Base-by-base conservation (phyloP, 2,113 vertebrate species). In the Echinops telfairi region DNA sequence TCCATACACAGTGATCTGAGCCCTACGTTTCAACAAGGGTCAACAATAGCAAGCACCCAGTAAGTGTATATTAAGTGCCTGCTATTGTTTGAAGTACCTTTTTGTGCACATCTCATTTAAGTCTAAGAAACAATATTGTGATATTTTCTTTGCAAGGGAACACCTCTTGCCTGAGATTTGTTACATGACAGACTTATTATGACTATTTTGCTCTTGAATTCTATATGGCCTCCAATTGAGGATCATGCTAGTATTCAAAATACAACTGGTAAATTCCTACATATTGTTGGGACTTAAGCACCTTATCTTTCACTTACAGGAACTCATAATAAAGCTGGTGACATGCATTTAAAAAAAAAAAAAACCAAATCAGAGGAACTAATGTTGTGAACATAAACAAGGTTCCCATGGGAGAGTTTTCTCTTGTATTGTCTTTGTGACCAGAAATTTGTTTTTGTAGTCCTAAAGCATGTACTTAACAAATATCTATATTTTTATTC, bases 241-340 rank as follows among this genome's bases (percentile, higher is more conserved):
- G 43, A 60, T 23, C n/a, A 31, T 36, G 22, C 38, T 64, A 64
- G 64, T 40, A 90, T 75, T 92, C 57, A 64, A 89, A 89, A 87
- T 84, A 7, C 57, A 87, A 83, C 6, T 53, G 29, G 58, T 57
- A 68, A 33, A 89, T 70, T n/a, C 70, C 83, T 81, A 58, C 1
- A 15, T 75, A n/a, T 43, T 88, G 60, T 86, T 81, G 25, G 10
- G 89, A 75, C 20, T 84, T 88, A 85, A 80, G 43, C 6, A 36
- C 38, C 40, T 94, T 92, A 91, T 76, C 73, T 93, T 83, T 87
- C 58, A 82, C 79, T 85, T 89, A 87, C 7, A 87, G 81, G n/a
- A 66, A 86, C 68, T 82, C 57, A 20, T n/a, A 66, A 66, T 91
- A 68, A 81, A 29, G 76, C 53, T 27, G 22, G 40, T 83, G 47